phyloP scores from a whole-genome alignment of 2,113 vertebrate species.

The Lota lota region DNA sequence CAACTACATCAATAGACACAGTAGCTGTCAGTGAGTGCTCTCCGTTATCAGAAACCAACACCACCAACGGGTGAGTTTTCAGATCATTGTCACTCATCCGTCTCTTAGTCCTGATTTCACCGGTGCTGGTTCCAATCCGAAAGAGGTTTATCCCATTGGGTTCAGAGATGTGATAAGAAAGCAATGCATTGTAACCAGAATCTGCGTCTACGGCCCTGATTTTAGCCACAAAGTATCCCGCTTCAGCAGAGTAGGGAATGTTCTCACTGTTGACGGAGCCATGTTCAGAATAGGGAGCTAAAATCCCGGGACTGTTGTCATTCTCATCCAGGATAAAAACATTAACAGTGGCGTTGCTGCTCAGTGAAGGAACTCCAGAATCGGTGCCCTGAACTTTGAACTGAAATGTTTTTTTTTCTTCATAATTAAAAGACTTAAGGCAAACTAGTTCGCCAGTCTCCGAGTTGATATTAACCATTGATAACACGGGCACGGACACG shows the following conservation, averaged over 20 bases:
- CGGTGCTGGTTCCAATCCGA: background rate
- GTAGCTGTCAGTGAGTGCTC: conserved; percentile 41
- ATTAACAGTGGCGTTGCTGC: conserved; percentile 60
- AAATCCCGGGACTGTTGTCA: conserved; percentile 77
- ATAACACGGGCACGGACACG: conserved; percentile 53
- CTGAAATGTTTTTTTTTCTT: conserved; percentile 54
- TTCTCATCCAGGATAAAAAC: conserved; percentile 78
- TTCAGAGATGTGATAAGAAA: conserved; percentile 2
- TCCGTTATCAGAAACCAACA: conserved; percentile 42
- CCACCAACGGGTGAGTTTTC: conserved; percentile 50
- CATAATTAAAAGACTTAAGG: conserved; percentile 64
- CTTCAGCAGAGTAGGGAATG: conserved; percentile 67
- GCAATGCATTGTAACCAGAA: conserved; percentile 4
- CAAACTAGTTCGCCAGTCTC: conserved; percentile 58
- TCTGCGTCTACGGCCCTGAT: conserved; percentile 55
- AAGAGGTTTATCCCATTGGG: background rate
- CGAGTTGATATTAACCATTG: conserved; percentile 71
- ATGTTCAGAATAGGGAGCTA: conserved; percentile 67
- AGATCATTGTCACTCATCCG: conserved; percentile 51
- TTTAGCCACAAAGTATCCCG: conserved; percentile 70
- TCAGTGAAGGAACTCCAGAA: conserved; percentile 62
- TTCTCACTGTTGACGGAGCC: conserved; percentile 22
- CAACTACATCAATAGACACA: conserved; percentile 40
- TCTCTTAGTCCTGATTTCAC: conserved; percentile 29
- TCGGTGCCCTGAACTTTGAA: conserved; percentile 65